Evolutionary conservation across 1,140 invertebrate genomes (phyloP).

Genomic region (Anastrepha obliqua): DNA sequence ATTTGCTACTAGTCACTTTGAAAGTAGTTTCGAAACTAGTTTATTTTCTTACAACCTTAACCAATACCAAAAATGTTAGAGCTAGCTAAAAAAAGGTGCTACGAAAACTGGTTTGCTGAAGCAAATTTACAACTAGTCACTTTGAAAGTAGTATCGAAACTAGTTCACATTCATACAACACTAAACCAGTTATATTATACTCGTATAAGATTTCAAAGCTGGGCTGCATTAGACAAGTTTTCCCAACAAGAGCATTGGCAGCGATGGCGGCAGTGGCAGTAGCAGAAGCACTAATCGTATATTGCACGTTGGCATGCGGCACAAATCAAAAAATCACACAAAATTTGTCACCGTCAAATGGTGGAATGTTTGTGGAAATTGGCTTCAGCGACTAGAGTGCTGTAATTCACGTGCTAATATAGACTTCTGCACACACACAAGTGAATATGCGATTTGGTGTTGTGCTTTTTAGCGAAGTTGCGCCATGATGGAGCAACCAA

Average conservation of each 20-base stretch:
- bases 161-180: too few relatives aligned
- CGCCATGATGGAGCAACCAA: background rate
- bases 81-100: background rate
- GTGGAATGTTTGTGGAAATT: constrained; percentile 43
- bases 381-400: background rate
- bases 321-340: constrained; percentile 45
- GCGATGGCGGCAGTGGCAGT: background rate
- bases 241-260: background rate
- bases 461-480: background rate
- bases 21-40: background rate
- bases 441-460: background rate
- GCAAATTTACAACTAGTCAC: too few relatives aligned
- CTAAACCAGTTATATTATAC: too few relatives aligned
- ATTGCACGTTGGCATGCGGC: background rate
- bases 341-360: constrained; percentile 37
- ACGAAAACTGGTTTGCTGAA: too few relatives aligned
- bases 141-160: too few relatives aligned
- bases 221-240: too few relatives aligned
- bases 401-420: background rate
- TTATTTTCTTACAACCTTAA: background rate
- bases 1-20: background rate
- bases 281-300: background rate
- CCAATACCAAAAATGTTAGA: background rate
- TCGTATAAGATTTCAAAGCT: too few relatives aligned
- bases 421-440: background rate